phyloP scores from a whole-genome alignment of 2,888 invertebrate species.

The Tipula unca region DNA sequence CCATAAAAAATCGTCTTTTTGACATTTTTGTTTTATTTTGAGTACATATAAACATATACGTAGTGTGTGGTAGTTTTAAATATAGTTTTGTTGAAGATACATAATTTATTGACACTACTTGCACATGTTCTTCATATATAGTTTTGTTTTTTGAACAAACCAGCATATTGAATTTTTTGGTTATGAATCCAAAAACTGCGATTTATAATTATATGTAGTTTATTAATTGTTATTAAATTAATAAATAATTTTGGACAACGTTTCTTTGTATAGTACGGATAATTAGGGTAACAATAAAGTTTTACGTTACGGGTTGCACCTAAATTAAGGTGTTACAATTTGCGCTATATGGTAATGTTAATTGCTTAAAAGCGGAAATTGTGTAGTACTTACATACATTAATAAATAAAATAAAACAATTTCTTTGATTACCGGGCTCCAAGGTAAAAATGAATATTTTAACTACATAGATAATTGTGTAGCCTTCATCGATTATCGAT shows the following conservation, averaged over 20 bases:
- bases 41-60: neutral
- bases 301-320: neutral
- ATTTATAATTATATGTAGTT: neutral
- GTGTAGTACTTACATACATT: neutral
- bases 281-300: neutral
- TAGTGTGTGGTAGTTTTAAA: conserved; percentile 14
- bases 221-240: neutral
- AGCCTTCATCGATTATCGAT: neutral
- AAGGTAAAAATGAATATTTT: neutral
- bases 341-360: neutral
- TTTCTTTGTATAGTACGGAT: neutral
- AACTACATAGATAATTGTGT: neutral
- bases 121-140: neutral
- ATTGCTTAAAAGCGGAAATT: neutral
- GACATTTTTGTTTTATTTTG: neutral
- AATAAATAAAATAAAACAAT: neutral
- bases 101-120: neutral
- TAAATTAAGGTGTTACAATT: neutral
- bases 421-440: neutral
- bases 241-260: neutral
- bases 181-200: neutral
- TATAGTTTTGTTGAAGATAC: neutral
- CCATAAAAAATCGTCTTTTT: neutral
- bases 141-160: neutral
- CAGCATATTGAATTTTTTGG: neutral